These are phyloP conservation scores for Chironex yamaguchii DNA, from an alignment of 30 jellyfish, hydroid and myxozoan species.

Conservation along the genomic window DNA sequence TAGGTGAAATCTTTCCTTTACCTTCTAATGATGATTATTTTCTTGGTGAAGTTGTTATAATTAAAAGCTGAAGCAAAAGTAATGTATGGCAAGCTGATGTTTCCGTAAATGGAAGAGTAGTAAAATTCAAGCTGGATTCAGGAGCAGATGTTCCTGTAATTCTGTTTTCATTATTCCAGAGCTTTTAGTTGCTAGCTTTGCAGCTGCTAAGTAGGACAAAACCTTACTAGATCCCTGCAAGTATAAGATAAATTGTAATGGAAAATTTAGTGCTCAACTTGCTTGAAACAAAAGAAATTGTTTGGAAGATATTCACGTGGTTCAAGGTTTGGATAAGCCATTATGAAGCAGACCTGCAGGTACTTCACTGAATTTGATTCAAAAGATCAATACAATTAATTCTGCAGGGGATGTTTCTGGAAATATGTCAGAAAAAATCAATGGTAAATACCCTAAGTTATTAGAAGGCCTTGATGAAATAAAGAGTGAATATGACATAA, in stretches of 20 bases:
- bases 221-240: slow-evolving; percentile 35
- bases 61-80: background rate
- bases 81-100: slow-evolving; percentile 10
- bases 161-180: no score
- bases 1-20: background rate
- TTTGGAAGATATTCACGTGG: slow-evolving; percentile 6
- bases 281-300: background rate
- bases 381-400: slow-evolving; percentile 11
- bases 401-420: no score
- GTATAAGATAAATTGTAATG: slow-evolving; percentile 7
- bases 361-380: slow-evolving; percentile 18
- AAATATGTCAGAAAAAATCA: background rate
- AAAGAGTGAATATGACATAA: slow-evolving; percentile 44
- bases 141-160: slow-evolving; percentile 48
- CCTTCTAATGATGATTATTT: background rate
- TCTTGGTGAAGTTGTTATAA: slow-evolving; percentile 10
- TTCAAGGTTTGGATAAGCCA: slow-evolving; percentile 42
- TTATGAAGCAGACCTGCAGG: slow-evolving; percentile 44
- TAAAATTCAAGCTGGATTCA: slow-evolving; percentile 12
- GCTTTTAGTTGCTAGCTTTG: no score
- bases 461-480: slow-evolving; percentile 48
- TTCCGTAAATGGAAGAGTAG: slow-evolving; percentile 5
- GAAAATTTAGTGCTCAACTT: slow-evolving; percentile 8
- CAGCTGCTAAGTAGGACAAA: no score
- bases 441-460: background rate